phyloP scores from a whole-genome alignment of 1,140 invertebrate genomes.

The Apis mellifera region DNA sequence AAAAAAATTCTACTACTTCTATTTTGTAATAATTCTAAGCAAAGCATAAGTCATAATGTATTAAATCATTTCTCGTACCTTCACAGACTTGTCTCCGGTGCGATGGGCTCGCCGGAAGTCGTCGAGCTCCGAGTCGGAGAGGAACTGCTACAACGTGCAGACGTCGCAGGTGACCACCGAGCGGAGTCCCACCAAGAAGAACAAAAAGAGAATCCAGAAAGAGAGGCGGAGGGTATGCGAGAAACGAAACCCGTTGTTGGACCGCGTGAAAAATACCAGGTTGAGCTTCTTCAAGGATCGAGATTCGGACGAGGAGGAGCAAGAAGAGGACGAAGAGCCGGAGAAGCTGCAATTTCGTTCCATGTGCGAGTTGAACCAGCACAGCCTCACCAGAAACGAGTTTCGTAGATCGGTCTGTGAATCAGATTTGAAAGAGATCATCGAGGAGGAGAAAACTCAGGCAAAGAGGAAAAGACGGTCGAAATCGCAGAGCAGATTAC shows the following conservation, averaged over 20 bases:
- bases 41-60: too few relatives aligned
- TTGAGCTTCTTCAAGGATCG: slow-evolving; percentile 85
- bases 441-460: slow-evolving; percentile 70
- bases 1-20: too few relatives aligned
- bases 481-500: slow-evolving; percentile 75
- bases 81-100: slow-evolving; percentile 86
- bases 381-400: slow-evolving; percentile 69
- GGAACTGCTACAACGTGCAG: slow-evolving; percentile 85
- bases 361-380: slow-evolving; percentile 68
- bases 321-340: slow-evolving; percentile 75
- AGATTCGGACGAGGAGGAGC: slow-evolving; percentile 78
- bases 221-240: slow-evolving; percentile 83
- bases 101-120: slow-evolving; percentile 85
- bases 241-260: slow-evolving; percentile 86
- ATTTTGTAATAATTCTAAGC: too few relatives aligned
- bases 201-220: slow-evolving; percentile 76
- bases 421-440: slow-evolving; percentile 72
- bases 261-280: slow-evolving; percentile 87
- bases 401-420: slow-evolving; percentile 75
- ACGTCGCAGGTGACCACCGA: slow-evolving; percentile 80
- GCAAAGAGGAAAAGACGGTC: slow-evolving; percentile 74
- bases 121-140: slow-evolving; percentile 85
- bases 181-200: slow-evolving; percentile 76
- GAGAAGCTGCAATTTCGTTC: slow-evolving; percentile 72
- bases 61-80: neutral